Evolutionary conservation across 2,888 invertebrate species (phyloP).

Genomic region (Onchidella celtica): DNA sequence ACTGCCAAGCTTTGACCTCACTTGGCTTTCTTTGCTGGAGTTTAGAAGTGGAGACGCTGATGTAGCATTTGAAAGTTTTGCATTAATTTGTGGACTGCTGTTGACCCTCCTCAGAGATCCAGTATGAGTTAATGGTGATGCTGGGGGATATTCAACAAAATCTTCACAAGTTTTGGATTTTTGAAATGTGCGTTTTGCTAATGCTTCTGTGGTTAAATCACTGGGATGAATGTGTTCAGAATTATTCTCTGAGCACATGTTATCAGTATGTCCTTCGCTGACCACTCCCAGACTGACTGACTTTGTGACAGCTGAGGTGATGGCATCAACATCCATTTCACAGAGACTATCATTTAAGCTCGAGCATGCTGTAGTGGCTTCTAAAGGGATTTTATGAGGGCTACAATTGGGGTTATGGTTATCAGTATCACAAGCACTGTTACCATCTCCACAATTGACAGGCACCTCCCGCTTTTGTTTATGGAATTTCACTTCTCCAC

Average conservation of each 20-base stretch:
- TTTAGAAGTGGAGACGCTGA: neutral
- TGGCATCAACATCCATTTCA: constrained; percentile 39
- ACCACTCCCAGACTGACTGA: neutral
- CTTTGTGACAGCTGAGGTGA: constrained; percentile 30
- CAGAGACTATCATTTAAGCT: constrained; percentile 36
- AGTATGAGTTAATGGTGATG: neutral
- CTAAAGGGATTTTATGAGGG: neutral
- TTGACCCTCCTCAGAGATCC: constrained; percentile 23
- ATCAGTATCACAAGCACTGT: neutral
- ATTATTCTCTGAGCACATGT: no score
- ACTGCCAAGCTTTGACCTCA: constrained; percentile 44
- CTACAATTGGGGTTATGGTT: neutral
- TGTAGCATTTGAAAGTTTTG: neutral
- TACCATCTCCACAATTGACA: no score
- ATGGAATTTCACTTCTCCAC: neutral
- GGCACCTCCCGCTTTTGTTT: neutral
- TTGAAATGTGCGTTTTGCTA: constrained; percentile 10
- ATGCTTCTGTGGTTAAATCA: neutral
- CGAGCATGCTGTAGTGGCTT: neutral
- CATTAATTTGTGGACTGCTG: constrained; percentile 44
- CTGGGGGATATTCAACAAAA: neutral
- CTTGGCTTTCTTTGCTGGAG: constrained; percentile 2
- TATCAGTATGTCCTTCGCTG: neutral
- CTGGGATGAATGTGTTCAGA: no score
- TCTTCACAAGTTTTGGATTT: constrained; percentile 48